phyloP scores from a whole-genome alignment of 1,140 invertebrate species.

The Aleiodes sp. region DNA sequence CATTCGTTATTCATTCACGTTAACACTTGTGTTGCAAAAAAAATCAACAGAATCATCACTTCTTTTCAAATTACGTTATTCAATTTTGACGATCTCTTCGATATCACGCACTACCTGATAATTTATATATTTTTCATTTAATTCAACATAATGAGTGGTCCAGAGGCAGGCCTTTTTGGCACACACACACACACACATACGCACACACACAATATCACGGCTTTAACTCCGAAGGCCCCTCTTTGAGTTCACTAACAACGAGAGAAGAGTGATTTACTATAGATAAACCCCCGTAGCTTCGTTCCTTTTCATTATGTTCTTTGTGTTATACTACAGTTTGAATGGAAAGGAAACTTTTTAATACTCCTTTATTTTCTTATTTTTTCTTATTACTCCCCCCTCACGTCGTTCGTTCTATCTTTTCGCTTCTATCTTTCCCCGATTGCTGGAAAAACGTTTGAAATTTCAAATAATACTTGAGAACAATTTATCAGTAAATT shows the following conservation, averaged over 20 bases:
- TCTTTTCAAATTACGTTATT: neutral
- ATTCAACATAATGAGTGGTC: neutral
- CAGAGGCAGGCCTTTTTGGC: neutral
- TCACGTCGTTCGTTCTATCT: too few relatives aligned
- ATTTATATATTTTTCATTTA: neutral
- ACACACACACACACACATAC: too few relatives aligned
- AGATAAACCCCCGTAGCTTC: neutral
- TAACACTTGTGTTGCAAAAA: too few relatives aligned
- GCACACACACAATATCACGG: constrained; percentile 15
- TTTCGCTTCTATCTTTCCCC: too few relatives aligned
- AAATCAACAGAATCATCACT: neutral
- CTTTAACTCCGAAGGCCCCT: neutral
- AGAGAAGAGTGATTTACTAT: constrained; percentile 3
- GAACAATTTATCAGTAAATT: too few relatives aligned
- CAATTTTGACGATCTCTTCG: neutral
- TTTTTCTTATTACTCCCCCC: too few relatives aligned
- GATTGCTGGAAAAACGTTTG: too few relatives aligned
- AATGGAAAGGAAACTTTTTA: neutral
- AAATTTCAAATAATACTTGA: too few relatives aligned
- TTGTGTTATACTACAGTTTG: neutral
- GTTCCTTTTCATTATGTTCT: neutral
- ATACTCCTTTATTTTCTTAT: too few relatives aligned
- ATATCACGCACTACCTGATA: neutral
- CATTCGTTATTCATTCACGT: too few relatives aligned
- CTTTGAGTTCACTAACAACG: constrained; percentile 1